Evolutionary conservation across 2,113 vertebrate genomes (phyloP).

Genomic region (Sardina pilchardus): DNA sequence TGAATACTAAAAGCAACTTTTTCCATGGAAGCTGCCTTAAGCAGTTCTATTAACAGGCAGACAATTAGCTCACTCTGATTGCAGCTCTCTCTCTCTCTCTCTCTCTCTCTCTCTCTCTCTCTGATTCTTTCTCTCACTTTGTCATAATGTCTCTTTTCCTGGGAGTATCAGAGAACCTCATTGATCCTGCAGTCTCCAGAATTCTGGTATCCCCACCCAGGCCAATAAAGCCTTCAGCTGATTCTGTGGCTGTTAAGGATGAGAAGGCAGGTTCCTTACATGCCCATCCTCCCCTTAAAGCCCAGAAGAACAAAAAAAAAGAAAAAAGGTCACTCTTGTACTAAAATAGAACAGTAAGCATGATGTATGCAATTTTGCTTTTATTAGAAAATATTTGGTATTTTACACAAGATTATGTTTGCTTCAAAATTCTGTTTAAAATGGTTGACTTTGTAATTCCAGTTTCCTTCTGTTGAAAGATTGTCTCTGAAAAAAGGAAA

Average conservation of each 20-base stretch:
- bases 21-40: not conserved
- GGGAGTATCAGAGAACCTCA: not conserved
- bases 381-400: not conserved
- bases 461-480: not conserved
- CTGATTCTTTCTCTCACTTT: too few species aligned
- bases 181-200: not conserved
- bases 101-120: too few species aligned
- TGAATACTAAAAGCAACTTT: too few species aligned
- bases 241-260: not conserved
- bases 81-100: too few species aligned
- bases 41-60: not conserved
- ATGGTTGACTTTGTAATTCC: not conserved
- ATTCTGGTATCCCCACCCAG: not conserved
- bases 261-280: not conserved
- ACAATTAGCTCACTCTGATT: not conserved
- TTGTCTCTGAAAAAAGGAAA: constrained; percentile 17
- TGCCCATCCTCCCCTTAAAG: not conserved
- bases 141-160: too few species aligned
- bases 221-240: not conserved
- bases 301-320: constrained; percentile 2
- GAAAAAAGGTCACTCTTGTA: not conserved
- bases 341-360: not conserved
- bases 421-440: not conserved
- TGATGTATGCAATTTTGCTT: not conserved
- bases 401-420: not conserved